Percentiles rank a stretch among this genome's conserved stretches.
Evolutionary conservation across 2,797 vertebrate species (phyloP).

Genomic region (Pyrocephalus nanus): DNA sequence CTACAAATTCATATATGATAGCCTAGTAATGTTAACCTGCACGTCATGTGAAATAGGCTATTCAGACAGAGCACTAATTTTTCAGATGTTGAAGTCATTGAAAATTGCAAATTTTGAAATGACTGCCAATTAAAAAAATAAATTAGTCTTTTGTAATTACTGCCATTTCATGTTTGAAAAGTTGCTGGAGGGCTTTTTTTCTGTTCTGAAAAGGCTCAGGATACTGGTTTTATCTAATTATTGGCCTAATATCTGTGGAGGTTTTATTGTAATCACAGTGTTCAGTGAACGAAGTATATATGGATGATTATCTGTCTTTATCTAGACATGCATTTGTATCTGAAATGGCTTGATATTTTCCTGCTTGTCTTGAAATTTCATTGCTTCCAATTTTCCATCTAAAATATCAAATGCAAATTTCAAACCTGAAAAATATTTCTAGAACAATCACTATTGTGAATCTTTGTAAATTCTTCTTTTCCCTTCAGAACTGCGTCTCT

Average conservation of each 20-base stretch:
- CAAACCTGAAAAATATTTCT: neutral
- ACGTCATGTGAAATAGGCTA: neutral
- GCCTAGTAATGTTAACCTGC: neutral
- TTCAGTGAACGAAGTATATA: neutral
- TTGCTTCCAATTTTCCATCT: neutral
- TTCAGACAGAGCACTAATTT: constrained; percentile 19
- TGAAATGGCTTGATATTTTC: neutral
- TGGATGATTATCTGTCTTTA: neutral
- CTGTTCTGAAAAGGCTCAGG: constrained; percentile 30
- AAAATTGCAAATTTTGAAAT: constrained; percentile 59
- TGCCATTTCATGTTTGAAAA: constrained; percentile 58
- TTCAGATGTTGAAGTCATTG: constrained; percentile 41
- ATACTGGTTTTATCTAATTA: constrained; percentile 21
- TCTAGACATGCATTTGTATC: neutral
- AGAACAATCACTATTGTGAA: neutral
- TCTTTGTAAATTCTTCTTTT: neutral
- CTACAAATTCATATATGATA: neutral
- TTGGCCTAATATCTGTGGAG: neutral
- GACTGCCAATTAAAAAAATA: constrained; percentile 56
- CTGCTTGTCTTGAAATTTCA: neutral
- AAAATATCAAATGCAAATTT: neutral
- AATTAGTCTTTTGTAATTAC: constrained; percentile 23
- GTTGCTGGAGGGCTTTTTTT: neutral
- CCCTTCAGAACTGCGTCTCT: neutral
- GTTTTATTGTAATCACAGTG: neutral